Base-by-base conservation (phyloP, 2,113 vertebrate species). In the Cranoglanis bouderius region DNA sequence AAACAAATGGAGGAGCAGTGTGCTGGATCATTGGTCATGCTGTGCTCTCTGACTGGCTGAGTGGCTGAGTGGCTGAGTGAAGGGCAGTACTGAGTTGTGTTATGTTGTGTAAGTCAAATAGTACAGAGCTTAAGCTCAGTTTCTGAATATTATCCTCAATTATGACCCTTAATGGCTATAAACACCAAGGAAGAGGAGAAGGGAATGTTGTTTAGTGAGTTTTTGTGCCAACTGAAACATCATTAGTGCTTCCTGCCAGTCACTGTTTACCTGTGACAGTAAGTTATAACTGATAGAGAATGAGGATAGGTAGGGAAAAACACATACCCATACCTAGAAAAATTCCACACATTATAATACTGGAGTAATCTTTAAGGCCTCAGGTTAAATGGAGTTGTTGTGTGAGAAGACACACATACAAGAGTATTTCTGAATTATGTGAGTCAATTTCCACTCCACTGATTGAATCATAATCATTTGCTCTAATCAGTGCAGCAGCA, bases 211-310 rank as follows among this genome's bases (percentile, higher is more conserved):
- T 63, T 91, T 51, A 0, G 55, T 87, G 84, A 87, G 87, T 92
- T 88, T 92, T 86, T 90, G 86, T 92, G 91, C 88, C 92, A 91
- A 90, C 57, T 85, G 81, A 40, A 87, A 70, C 40, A 80, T 75
- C n/a, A 84, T 85, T 70, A 78, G 88, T 74, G 80, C 89, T 91
- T 89, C 86, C 59, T 85, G 38, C 90, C 92, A 87, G 85, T 87
- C 24, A 67, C 24, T 38, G 7, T 46, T 35, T 13, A 55, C 21
- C 70, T n/a, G 12, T 88, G 63, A 63, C 32, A 32, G 81, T 51
- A 74, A 85, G 26, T 29, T 35, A 63, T 32, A 53, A 72, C 81
- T 72, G 19, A 35, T 38, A 38, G 43, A 29, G 88, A 89, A 91
- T 85, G 88, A 87, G 88, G 85, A 82, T 82, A 51, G 26, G 35